Base-by-base conservation (phyloP, 1,140 invertebrate genomes). In the Solen grandis region DNA sequence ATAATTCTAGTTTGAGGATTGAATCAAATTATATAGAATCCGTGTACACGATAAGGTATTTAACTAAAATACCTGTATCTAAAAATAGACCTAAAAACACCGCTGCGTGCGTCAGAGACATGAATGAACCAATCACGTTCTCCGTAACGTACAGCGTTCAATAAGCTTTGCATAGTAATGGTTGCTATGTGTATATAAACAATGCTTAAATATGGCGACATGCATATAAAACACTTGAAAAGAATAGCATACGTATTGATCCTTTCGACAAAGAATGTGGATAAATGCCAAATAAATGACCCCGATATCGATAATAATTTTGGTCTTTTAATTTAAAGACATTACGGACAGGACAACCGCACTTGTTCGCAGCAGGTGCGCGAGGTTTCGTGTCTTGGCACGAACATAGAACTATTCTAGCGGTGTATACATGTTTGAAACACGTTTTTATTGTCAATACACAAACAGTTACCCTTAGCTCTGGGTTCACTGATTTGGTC, bases 161-260 rank as follows among this genome's bases (percentile, higher is more conserved):
- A 35, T 60, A 35, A 60, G n/a, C 22, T 19, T 2, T 50, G 75
- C 75, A 69, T 78, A 78, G 75, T 46, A 57, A 78, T 69, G 62
- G 75, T 78, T 78, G 75, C 75, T 78, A 78, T 68, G 75, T 60
- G 50, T 69, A 35, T 50, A 60, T 78, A 50, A 78, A 78, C 75
- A 78, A 78, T 78, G 65, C 25, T 35, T 31, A 25, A 77, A 77
- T 66, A 78, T 69, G 75, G 75, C 75, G 63, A 66, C 46, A 31
- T 57, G 5, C 35, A 5, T 46, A 36, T 13, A 50, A 31, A 14
- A 69, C 66, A 57, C 19, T 16, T 36, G 22, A 68, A 29, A 38
- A 35, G 16, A 35, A 68, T 46, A 59, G 54, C 62, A 46, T 60
- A 22, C 50, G 35, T 60, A n/a, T 33, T 19, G 38, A 31, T 46